Evolutionary conservation across 2,113 vertebrate species (phyloP).

Genomic region (Melanostigma gelatinosum): DNA sequence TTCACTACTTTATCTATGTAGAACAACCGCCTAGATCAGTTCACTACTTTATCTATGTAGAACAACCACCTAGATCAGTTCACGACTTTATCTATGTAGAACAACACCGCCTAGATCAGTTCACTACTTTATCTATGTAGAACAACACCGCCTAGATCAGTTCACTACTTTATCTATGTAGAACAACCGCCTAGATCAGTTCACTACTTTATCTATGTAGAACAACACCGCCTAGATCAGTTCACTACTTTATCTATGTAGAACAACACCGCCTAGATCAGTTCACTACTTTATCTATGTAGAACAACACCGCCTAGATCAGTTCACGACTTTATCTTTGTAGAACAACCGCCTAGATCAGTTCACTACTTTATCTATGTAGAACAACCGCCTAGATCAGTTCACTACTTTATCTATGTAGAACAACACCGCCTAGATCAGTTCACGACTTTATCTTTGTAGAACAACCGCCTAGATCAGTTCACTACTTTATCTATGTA

Average conservation of each 20-base stretch:
- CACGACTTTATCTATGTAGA: not conserved
- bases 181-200: not conserved
- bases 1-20: not conserved
- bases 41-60: constrained; percentile 84
- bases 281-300: not conserved
- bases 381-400: constrained; percentile 18
- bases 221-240: not conserved
- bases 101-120: not conserved
- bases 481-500: not conserved
- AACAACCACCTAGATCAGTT: not conserved
- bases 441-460: constrained; percentile 83
- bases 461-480: constrained; percentile 1
- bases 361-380: constrained; percentile 84
- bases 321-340: not conserved
- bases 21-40: not conserved
- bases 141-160: not conserved
- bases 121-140: not conserved
- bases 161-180: constrained; percentile 84
- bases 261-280: not conserved
- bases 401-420: not conserved
- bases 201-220: not conserved
- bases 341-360: not conserved
- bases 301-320: not conserved
- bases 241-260: constrained; percentile 84
- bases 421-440: not conserved